Percentiles rank a stretch among this genome's conserved stretches.
phyloP scores from a whole-genome alignment of 2,797 vertebrate species.

The Enteromius viviparus region DNA sequence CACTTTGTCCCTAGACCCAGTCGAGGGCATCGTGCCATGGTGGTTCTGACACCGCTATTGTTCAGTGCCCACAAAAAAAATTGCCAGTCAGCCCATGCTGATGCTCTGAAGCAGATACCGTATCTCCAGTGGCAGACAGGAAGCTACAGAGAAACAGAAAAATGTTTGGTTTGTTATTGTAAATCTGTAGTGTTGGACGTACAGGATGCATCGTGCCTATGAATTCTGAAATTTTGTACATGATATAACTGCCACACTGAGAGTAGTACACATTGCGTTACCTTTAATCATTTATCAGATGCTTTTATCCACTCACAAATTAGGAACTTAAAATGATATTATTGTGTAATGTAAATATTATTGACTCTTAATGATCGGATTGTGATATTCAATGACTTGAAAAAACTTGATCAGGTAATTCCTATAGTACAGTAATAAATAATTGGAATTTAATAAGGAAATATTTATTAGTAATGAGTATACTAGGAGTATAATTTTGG shows the following conservation, averaged over 20 bases:
- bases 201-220: not conserved
- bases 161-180: slow-evolving; percentile 3
- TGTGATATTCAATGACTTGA: not conserved
- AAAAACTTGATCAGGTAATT: not conserved
- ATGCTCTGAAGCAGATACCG: slow-evolving; percentile 22
- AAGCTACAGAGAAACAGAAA: not conserved
- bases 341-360: too few species aligned
- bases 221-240: not conserved
- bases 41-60: slow-evolving; percentile 48
- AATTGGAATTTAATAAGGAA: not conserved
- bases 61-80: slow-evolving; percentile 34
- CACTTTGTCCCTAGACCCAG: slow-evolving; percentile 55
- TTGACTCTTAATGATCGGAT: not conserved
- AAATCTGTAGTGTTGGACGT: not conserved
- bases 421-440: not conserved
- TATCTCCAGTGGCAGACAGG: slow-evolving; percentile 11
- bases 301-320: not conserved
- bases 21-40: slow-evolving; percentile 26
- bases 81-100: slow-evolving; percentile 37
- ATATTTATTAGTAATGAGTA: not conserved
- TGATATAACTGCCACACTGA: not conserved
- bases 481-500: not conserved
- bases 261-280: not conserved
- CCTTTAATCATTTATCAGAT: not conserved
- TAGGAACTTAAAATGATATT: not conserved